Percentiles rank a stretch among this genome's conserved stretches.
These are phyloP conservation scores for Condylura cristata DNA, from an alignment of 2,113 vertebrate genomes.

Conservation along the genomic window DNA sequence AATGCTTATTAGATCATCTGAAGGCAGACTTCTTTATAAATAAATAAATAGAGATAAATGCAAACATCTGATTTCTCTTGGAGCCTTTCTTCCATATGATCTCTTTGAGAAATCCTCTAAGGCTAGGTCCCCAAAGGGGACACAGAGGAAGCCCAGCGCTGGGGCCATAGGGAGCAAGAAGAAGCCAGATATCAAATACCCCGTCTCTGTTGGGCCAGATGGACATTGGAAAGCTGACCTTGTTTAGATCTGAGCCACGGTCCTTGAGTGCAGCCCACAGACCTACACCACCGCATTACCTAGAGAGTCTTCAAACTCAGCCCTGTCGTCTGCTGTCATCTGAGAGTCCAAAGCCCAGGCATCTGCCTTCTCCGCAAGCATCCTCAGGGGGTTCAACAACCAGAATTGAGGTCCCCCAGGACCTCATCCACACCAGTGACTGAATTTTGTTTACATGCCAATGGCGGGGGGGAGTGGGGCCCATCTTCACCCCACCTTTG, in stretches of 20 bases:
- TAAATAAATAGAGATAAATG: conserved; percentile 30
- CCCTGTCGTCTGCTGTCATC: neutral
- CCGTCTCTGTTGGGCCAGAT: neutral
- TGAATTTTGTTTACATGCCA: neutral
- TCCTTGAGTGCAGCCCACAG: neutral
- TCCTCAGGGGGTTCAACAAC: neutral
- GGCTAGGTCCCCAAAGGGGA: neutral
- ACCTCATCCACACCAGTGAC: neutral
- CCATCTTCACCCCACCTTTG: neutral
- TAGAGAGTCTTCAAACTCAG: neutral
- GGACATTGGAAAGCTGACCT: neutral
- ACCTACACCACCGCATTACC: neutral
- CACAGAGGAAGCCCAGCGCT: neutral
- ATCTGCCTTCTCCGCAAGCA: neutral
- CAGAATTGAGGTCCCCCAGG: neutral
- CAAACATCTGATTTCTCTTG: neutral
- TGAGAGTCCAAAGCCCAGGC: neutral
- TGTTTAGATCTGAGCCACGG: neutral
- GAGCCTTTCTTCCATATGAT: neutral
- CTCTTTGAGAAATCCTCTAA: neutral
- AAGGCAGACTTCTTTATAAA: conserved; percentile 17
- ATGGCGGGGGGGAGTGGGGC: neutral
- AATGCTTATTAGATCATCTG: neutral
- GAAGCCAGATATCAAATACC: neutral
- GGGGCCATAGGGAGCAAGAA: neutral